Evolutionary conservation across 2,888 invertebrate genomes (phyloP), one percentile per base, ranked within the genome.

Genomic region (Tridacna gigas): DNA sequence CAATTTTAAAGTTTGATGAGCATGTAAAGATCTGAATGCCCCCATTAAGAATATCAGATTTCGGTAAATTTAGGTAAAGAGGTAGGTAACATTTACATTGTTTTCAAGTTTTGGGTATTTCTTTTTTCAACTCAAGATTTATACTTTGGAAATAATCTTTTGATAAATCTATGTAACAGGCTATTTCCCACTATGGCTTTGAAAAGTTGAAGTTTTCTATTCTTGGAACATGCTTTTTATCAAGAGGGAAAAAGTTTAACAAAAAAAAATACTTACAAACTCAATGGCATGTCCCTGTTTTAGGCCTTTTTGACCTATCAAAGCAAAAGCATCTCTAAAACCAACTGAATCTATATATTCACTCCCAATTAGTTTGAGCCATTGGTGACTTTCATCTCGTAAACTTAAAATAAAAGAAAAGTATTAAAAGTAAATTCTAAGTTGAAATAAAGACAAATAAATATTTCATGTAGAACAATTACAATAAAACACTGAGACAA

Each of bases 261-360:
- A 3, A 56, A 20, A 56, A 15, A 56, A 20, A 56, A 3, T 61
- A 83, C 88, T 89, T 84, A 89, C 89, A 87, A 88, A 93, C 91
- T 95, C 95, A 66, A 94, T 89, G 45, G 94, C 95, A 80, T 91
- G 89, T 60, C 93, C 93, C 65, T 89, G 83, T 61, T 90, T 84
- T 7, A 94, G 86, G 4, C 94, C 94, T 76, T 91, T 91, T 83
- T 95, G 95, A n/a, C 95, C 95, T 79, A 95, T 90, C 89, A 95
- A 89, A 45, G 94, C 86, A 81, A 92, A 94, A 61, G 90, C 88
- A 82, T 94, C 94, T 61, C 95, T 87, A 85, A 94, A 94, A 26
- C 88, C 88, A 11, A 95, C 82, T 67, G 91, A 88, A 28, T 91
- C 90, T n/a, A 94, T 90, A 0, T 90, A 74, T 25, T 84, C 82